Base-by-base conservation (phyloP, 2,888 invertebrate species). In the Lissocephala sabroskyi region DNA sequence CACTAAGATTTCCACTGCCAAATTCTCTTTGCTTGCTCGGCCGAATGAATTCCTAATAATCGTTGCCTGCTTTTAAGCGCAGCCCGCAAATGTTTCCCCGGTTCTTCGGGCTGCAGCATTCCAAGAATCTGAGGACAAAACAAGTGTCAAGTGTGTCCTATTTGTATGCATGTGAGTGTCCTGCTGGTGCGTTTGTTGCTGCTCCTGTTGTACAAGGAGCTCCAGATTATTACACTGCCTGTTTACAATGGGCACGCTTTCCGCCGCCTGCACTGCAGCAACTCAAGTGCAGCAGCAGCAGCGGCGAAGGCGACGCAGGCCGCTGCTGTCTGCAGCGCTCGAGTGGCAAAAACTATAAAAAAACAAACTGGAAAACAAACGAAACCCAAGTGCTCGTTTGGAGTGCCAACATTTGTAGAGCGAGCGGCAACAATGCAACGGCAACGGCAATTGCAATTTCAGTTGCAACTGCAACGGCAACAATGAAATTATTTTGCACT, bases 211-310 rank as follows among this genome's bases (percentile, higher is more conserved):
- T n/a, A n/a, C n/a, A n/a, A n/a, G n/a, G n/a, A n/a, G n/a, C n/a
- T n/a, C n/a, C n/a, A 19, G 37, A 18, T 37, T 37, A 37, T 18
- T 19, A 17, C 16, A 41, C 41, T 45, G 37, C 26, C 45, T 45
- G 43, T 17, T 45, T 32, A 64, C 50, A 57, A 68, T 49, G 33
- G 36, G 18, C 14, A 19, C 37, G 37, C 19, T 37, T 18, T 13
- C 9, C 23, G 6, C 11, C 14, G 43, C 16, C 23, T 7, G 37
- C 48, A 42, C 42, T 41, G 47, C 39, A 53, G 55, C 41, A 46
- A 39, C 59, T 59, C 48, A 49, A 58, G 68, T 62, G 52, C 56
- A 50, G 44, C 59, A n/a, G n/a, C n/a, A n/a, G n/a, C n/a, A n/a
- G n/a, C n/a, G n/a, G n/a, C n/a, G n/a, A n/a, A n/a, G n/a, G n/a